Percentiles rank a stretch among this genome's conserved stretches.
Conservation (phyloP, 2,797 vertebrate genomes). For the Enteromius argenteus region DNA sequence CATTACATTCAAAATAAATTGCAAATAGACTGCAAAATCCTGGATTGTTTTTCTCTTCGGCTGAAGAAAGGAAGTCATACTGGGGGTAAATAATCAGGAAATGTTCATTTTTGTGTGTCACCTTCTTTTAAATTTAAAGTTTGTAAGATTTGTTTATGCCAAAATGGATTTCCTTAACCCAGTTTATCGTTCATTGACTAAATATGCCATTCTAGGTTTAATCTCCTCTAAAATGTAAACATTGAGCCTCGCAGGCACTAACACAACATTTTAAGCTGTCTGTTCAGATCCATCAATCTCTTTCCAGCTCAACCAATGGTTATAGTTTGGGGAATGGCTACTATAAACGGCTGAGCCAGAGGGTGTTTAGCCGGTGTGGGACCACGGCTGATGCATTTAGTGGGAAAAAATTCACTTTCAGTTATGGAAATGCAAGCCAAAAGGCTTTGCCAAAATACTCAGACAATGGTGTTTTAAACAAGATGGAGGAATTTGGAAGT, state of each 20-base stretch:
- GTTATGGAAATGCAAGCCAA: not conserved
- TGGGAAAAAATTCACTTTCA: not conserved
- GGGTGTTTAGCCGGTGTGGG: not conserved
- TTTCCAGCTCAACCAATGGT: not conserved
- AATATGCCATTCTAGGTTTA: not conserved
- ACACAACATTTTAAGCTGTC: not conserved
- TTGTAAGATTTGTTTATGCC: not conserved
- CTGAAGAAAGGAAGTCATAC: not conserved
- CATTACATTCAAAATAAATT: not conserved
- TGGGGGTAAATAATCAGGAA: not conserved
- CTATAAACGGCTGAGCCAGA: not conserved
- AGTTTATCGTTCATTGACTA: not conserved
- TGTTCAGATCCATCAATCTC: not conserved
- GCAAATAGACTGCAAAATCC: not conserved
- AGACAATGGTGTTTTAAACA: not conserved
- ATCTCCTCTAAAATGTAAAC: not conserved
- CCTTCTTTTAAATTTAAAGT: not conserved
- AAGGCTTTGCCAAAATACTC: not conserved
- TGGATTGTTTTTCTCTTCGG: not conserved
- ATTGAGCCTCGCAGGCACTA: not conserved
- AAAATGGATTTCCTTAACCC: not conserved
- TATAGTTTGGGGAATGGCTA: not conserved
- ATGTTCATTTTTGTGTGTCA: not conserved
- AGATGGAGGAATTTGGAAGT: not conserved
- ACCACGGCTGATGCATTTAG: not conserved